Conservation (phyloP, 2,888 invertebrate genomes). For the Platycnemis pennipes region DNA sequence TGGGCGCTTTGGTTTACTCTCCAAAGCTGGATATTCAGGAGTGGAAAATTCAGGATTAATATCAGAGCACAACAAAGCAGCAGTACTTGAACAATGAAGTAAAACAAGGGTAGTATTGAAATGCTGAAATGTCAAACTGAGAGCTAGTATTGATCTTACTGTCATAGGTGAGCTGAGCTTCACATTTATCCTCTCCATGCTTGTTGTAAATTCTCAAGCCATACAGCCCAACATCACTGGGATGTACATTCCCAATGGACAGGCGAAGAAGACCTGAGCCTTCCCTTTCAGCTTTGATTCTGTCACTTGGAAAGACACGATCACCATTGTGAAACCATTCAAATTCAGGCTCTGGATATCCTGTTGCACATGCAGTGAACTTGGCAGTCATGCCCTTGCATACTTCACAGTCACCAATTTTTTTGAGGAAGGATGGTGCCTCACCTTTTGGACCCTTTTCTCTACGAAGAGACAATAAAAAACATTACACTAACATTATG, state of each 20-base stretch:
- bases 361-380: constrained; percentile 95
- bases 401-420: constrained; percentile 92
- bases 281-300: constrained; percentile 91
- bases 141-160: constrained; percentile 81
- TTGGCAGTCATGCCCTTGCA: constrained; percentile 94
- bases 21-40: constrained; percentile 81
- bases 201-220: constrained; percentile 91
- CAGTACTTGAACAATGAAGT: neutral
- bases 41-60: constrained; percentile 15
- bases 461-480: constrained; percentile 78
- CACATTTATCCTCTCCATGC: constrained; percentile 90
- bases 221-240: constrained; percentile 92
- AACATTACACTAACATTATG: neutral
- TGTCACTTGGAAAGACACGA: constrained; percentile 89
- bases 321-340: constrained; percentile 92
- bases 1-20: constrained; percentile 77
- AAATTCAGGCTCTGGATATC: constrained; percentile 92
- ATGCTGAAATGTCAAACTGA: neutral
- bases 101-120: neutral
- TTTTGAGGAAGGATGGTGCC: constrained; percentile 93
- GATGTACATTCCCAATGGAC: constrained; percentile 88
- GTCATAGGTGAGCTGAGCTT: constrained; percentile 90
- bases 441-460: constrained; percentile 88
- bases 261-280: constrained; percentile 91
- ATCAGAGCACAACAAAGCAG: neutral